phyloP scores from a whole-genome alignment of 2,113 vertebrate species.

The Coptodon rendalli region DNA sequence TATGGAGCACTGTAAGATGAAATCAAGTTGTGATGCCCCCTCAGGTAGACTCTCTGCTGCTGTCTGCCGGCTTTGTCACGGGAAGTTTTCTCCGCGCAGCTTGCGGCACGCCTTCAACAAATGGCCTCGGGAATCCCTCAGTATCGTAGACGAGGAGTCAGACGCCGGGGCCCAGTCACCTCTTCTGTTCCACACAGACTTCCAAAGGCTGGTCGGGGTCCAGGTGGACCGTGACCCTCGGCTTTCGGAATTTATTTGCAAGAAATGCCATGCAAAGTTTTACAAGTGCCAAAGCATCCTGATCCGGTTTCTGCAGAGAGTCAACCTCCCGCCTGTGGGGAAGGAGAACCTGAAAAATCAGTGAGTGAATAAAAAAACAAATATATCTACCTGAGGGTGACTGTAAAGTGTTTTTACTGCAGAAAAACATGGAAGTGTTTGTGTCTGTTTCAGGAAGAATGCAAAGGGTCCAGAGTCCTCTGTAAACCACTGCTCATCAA shows the following conservation, averaged over 20 bases:
- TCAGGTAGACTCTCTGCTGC: conserved; percentile 74
- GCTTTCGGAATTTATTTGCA: conserved; percentile 87
- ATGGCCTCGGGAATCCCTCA: conserved; percentile 60
- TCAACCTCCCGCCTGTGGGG: conserved; percentile 76
- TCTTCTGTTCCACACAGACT: conserved; percentile 82
- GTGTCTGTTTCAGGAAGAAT: conserved; percentile 47
- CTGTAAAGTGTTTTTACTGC: not conserved
- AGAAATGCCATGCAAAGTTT: conserved; percentile 91
- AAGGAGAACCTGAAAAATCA: conserved; percentile 53
- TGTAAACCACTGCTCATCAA: not conserved
- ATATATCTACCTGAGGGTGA: accelerated
- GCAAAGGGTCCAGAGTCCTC: conserved; percentile 7
- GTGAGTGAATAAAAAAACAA: conserved; percentile 47
- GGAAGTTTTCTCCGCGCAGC: conserved; percentile 86
- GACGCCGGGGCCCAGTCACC: conserved; percentile 55
- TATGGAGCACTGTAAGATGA: not conserved
- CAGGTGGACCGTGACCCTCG: conserved; percentile 78
- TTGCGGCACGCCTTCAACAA: conserved; percentile 82
- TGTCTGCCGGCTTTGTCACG: conserved; percentile 90
- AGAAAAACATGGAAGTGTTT: not conserved
- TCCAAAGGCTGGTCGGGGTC: conserved; percentile 87
- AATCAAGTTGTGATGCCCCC: not conserved
- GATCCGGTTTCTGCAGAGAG: conserved; percentile 82
- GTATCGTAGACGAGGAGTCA: conserved; percentile 50
- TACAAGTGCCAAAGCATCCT: conserved; percentile 90